These are phyloP conservation scores for Gallinago undulata DNA, from an alignment of 2,113 vertebrate genomes.

Conservation along the genomic window DNA sequence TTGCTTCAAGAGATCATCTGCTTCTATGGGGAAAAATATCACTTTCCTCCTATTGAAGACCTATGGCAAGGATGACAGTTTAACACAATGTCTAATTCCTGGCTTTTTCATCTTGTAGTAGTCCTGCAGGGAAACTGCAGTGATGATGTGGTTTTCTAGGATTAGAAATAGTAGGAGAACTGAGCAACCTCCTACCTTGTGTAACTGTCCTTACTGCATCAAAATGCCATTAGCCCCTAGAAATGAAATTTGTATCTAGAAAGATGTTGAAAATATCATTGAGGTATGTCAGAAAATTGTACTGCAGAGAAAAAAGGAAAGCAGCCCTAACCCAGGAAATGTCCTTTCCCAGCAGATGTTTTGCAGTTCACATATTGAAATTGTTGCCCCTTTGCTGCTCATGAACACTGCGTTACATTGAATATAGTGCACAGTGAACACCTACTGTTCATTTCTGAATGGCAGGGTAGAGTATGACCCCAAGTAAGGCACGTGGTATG, in stretches of 20 bases:
- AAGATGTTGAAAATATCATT: not conserved
- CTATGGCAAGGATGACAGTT: not conserved
- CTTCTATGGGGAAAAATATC: not conserved
- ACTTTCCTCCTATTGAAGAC: not conserved
- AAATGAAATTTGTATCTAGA: not conserved
- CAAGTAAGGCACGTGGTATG: not conserved
- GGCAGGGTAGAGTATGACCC: not conserved
- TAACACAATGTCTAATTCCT: not conserved
- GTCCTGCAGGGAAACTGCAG: not conserved
- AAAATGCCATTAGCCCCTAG: not conserved
- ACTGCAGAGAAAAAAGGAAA: not conserved
- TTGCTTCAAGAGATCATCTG: not conserved
- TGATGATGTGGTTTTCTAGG: not conserved
- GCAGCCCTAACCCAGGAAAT: not conserved
- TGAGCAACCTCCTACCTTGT: not conserved
- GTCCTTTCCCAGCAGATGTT: not conserved
- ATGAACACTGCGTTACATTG: rapidly evolving
- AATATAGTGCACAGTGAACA: not conserved
- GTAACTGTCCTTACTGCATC: not conserved
- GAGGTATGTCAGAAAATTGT: not conserved
- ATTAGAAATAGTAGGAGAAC: not conserved
- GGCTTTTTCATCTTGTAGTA: not conserved
- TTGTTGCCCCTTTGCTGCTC: not conserved
- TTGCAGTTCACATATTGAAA: not conserved
- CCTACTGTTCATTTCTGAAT: not conserved